These are phyloP conservation scores for Cyanoderma ruficeps DNA, from an alignment of 2,113 vertebrate species.

Conservation along the genomic window DNA sequence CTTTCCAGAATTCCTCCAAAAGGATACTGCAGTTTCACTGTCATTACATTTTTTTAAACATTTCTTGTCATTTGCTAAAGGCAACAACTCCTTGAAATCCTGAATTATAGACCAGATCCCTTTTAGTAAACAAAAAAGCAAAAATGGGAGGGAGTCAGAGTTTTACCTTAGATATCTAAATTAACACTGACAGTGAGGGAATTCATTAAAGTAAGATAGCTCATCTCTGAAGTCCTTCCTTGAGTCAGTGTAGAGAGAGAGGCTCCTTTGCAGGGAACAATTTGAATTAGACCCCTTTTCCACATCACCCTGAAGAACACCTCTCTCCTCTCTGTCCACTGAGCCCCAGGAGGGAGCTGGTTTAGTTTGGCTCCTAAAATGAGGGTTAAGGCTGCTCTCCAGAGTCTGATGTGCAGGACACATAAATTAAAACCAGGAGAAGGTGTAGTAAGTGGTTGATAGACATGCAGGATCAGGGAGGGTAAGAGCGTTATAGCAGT, in stretches of 20 bases:
- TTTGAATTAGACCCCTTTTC: background rate
- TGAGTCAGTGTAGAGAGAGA: background rate
- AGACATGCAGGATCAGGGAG: background rate
- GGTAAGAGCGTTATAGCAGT: background rate
- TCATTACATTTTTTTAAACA: too few relatives aligned
- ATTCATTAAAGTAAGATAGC: background rate
- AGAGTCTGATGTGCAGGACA: background rate
- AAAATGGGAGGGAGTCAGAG: rapidly evolving
- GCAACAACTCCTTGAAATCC: background rate
- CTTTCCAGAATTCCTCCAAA: background rate
- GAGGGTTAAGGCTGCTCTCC: background rate
- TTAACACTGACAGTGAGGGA: background rate
- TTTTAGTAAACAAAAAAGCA: background rate
- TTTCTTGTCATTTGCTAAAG: background rate
- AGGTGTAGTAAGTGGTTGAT: background rate
- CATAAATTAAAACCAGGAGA: background rate
- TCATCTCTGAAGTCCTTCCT: background rate
- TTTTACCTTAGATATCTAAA: background rate
- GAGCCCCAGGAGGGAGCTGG: background rate
- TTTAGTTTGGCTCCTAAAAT: background rate
- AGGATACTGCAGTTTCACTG: background rate
- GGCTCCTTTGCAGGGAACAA: background rate
- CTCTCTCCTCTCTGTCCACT: background rate
- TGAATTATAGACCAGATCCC: background rate
- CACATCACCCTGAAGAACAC: background rate